phyloP scores from a whole-genome alignment of 2,113 vertebrate genomes.

The Scytalopus superciliaris region DNA sequence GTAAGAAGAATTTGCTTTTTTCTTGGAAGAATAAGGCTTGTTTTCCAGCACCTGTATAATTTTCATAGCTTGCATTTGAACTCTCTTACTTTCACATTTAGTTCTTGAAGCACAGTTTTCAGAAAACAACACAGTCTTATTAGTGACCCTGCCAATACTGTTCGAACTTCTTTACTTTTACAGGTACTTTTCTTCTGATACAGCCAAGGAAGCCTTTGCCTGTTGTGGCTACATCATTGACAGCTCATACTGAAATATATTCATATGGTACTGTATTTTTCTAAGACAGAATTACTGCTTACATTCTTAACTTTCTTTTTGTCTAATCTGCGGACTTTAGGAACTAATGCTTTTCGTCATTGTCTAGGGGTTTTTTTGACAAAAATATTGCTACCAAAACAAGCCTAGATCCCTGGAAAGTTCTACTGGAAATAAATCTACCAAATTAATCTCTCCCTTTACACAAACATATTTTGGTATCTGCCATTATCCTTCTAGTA shows the following conservation, averaged over 20 bases:
- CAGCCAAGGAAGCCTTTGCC: background rate
- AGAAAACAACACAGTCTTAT: background rate
- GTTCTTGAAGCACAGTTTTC: background rate
- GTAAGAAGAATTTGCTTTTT: background rate
- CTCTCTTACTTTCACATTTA: background rate
- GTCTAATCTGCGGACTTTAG: background rate
- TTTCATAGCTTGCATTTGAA: background rate
- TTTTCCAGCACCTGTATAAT: background rate
- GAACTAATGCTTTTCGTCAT: background rate
- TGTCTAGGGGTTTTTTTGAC: background rate
- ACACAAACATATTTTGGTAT: background rate
- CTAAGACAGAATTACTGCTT: background rate
- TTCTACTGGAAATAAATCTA: constrained; percentile 1
- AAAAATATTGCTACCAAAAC: constrained; percentile 5
- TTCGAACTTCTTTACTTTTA: background rate
- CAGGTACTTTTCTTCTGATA: background rate
- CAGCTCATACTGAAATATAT: background rate
- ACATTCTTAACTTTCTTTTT: background rate
- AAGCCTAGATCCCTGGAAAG: background rate
- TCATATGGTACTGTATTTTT: background rate
- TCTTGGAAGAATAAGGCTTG: background rate
- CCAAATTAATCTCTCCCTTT: background rate
- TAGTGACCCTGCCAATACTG: background rate
- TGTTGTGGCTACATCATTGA: background rate
- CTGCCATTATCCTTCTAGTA: background rate